Evolutionary conservation across 2,113 vertebrate species (phyloP), one percentile per base, ranked within the genome.

Genomic region (Corythornis cristatus): DNA sequence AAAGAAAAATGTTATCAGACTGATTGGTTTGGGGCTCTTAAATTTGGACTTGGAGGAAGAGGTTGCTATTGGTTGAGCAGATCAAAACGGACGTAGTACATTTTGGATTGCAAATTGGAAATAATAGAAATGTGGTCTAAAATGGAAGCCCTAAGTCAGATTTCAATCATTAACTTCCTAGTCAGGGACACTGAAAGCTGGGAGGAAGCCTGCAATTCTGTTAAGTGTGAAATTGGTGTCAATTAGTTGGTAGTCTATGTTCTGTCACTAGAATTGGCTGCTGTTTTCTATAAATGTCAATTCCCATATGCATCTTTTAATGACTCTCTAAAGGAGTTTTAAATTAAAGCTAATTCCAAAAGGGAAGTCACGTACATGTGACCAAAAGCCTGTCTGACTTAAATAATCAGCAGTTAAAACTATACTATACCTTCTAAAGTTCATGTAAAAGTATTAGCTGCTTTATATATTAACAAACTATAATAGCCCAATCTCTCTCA

Each of bases 271-370:
- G 91, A 93, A 91, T 76, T 89, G 58, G 92, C 86, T 95, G 90
- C 89, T 82, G 76, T 89, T 91, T 77, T 91, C 54, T 68, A 62
- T 90, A 87, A 93, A 92, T 62, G 75, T 80, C 46, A 86, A 18
- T 89, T 75, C 67, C 87, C 91, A 64, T 80, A 72, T 89, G 78
- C 77, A 94, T 77, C 88, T 90, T 89, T 85, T 87, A 95, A 87
- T 51, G 46, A 78, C 80, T 88, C 78, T 89, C 78, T 92, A 90
- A 90, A 86, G 81, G 67, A 95, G 82, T 93, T 94, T 93, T 89
- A 89, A 94, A 92, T 93, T 83, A 92, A 95, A 91, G 88, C 70
- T 95, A 92, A 90, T 92, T 96, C 82, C 82, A 70, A 79, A 97
- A 85, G 90, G 66, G 88, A 91, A 89, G 42, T 73, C 60, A 90